phyloP scores from a whole-genome alignment of 2,113 vertebrate genomes.

The Peromyscus leucopus region DNA sequence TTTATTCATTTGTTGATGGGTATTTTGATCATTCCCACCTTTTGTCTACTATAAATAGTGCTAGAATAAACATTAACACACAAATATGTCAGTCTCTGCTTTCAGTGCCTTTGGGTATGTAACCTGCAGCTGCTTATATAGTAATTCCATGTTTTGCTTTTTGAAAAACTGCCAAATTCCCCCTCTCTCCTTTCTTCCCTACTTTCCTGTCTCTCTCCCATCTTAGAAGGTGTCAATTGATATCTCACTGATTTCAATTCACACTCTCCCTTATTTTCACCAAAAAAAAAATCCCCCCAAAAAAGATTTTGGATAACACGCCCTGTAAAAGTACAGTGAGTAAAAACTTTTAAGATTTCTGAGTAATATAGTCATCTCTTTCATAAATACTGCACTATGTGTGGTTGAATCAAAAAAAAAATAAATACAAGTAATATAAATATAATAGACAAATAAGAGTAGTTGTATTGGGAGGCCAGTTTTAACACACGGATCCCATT shows the following conservation, averaged over 20 bases:
- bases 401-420: constrained; percentile 33
- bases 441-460: background rate
- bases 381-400: background rate
- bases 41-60: background rate
- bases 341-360: background rate
- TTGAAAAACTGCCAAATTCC: background rate
- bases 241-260: constrained; percentile 33
- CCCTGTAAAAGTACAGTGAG: constrained; percentile 19
- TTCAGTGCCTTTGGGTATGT: background rate
- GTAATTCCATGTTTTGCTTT: background rate
- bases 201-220: no score
- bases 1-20: background rate
- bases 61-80: background rate
- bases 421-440: background rate
- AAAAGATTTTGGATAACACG: constrained; percentile 34
- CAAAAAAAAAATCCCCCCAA: background rate
- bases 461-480: background rate
- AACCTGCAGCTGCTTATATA: background rate
- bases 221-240: background rate
- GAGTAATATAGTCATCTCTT: background rate
- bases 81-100: background rate
- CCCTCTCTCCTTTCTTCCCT: background rate
- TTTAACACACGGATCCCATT: background rate
- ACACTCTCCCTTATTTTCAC: constrained; percentile 4
- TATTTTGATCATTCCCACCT: background rate